phyloP scores from a whole-genome alignment of 2,888 invertebrate species.

The Morinoia aosen region DNA sequence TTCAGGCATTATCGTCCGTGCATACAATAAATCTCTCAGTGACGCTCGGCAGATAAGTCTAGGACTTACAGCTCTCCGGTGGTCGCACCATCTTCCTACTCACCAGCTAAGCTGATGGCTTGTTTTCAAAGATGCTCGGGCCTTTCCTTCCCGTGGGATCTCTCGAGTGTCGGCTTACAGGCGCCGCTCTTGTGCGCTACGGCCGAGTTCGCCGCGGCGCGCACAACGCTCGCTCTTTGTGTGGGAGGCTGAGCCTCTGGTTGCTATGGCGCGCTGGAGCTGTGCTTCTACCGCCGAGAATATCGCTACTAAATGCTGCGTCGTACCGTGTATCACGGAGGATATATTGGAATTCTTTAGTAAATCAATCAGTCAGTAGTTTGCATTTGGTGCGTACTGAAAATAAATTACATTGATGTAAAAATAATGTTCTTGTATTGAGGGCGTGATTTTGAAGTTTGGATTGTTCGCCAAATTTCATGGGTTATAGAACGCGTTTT shows the following conservation, averaged over 20 bases:
- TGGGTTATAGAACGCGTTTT: neutral
- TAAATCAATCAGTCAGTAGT: no score
- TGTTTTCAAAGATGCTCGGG: constrained; percentile 10
- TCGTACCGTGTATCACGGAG: no score
- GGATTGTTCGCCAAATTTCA: neutral
- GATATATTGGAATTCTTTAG: no score
- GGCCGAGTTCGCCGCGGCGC: neutral
- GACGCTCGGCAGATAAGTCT: neutral
- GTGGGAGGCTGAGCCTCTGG: neutral
- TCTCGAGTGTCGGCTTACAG: neutral
- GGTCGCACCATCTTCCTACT: neutral
- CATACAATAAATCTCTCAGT: neutral
- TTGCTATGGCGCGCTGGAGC: neutral
- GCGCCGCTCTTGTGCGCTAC: neutral
- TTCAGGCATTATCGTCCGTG: neutral
- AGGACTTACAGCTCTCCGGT: neutral
- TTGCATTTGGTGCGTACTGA: neutral
- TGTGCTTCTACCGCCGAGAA: neutral
- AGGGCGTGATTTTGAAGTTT: neutral
- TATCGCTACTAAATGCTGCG: neutral
- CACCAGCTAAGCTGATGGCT: neutral
- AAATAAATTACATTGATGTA: neutral
- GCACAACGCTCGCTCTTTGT: neutral
- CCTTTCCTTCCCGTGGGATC: constrained; percentile 23
- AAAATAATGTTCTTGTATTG: neutral